These are phyloP conservation scores for Anisognathus igniventris DNA, from an alignment of 2,797 vertebrate genomes.

Conservation along the genomic window DNA sequence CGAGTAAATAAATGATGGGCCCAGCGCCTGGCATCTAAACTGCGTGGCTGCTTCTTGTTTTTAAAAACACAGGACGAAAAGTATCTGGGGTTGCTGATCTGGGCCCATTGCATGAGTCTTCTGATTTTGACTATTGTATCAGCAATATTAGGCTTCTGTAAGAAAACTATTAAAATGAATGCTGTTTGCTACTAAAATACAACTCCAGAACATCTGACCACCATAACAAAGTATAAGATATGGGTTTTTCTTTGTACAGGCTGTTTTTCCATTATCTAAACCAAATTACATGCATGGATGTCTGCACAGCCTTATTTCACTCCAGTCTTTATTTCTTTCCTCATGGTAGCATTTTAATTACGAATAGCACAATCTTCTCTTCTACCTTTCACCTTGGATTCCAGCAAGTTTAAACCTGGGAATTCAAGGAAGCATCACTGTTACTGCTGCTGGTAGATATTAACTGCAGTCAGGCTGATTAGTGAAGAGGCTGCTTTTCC, in stretches of 20 bases:
- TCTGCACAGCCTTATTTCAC: background rate
- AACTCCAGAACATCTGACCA: background rate
- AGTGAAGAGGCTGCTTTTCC: background rate
- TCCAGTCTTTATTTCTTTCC: background rate
- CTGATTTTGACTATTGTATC: background rate
- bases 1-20: background rate
- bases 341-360: background rate
- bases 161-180: background rate
- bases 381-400: background rate
- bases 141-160: background rate
- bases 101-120: rapidly evolving
- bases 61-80: background rate
- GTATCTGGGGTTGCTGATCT: rapidly evolving
- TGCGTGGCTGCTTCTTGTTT: rapidly evolving
- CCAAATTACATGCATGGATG: no score
- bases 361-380: background rate
- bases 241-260: rapidly evolving
- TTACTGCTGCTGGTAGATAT: rapidly evolving
- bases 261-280: background rate
- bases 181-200: background rate
- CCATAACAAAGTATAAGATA: background rate
- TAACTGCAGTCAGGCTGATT: rapidly evolving
- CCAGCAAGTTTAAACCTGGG: background rate
- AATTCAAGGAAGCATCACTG: background rate
- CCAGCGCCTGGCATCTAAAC: background rate